These are phyloP conservation scores for Phymorhynchus buccinoides DNA, from an alignment of 1,140 invertebrate species.

Conservation along the genomic window DNA sequence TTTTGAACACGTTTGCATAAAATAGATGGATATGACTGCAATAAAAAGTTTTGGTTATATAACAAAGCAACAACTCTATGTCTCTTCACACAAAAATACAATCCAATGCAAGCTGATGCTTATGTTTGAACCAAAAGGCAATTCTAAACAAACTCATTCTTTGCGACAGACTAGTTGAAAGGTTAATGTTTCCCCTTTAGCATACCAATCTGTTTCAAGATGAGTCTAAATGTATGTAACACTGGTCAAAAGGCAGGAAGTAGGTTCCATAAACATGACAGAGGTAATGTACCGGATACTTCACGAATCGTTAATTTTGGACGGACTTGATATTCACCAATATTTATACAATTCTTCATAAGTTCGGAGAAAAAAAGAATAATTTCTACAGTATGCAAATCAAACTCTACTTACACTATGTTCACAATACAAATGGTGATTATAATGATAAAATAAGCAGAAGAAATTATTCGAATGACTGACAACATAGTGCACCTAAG, in stretches of 20 bases:
- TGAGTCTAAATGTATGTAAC: background rate
- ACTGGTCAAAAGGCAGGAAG: background rate
- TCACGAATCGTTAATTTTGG: background rate
- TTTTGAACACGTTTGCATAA: background rate
- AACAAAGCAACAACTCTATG: slow-evolving; percentile 1
- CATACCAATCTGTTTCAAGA: background rate
- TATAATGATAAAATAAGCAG: too few species aligned
- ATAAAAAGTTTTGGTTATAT: background rate
- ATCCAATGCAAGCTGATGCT: background rate
- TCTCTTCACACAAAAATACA: background rate
- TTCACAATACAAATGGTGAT: background rate
- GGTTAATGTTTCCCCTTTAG: background rate
- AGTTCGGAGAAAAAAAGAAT: too few species aligned
- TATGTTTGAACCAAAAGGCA: background rate
- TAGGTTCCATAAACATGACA: background rate
- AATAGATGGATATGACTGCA: background rate
- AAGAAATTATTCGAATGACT: too few species aligned
- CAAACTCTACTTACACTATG: background rate
- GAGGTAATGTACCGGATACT: background rate
- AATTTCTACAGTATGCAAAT: too few species aligned
- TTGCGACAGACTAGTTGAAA: background rate
- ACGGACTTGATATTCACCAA: background rate
- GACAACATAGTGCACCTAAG: too few species aligned
- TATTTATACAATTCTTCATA: too few species aligned
- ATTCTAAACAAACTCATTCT: background rate